Evolutionary conservation across 1,140 invertebrate genomes (phyloP), one percentile per base, ranked within the genome.

Genomic region (Neodiprion fabricii): DNA sequence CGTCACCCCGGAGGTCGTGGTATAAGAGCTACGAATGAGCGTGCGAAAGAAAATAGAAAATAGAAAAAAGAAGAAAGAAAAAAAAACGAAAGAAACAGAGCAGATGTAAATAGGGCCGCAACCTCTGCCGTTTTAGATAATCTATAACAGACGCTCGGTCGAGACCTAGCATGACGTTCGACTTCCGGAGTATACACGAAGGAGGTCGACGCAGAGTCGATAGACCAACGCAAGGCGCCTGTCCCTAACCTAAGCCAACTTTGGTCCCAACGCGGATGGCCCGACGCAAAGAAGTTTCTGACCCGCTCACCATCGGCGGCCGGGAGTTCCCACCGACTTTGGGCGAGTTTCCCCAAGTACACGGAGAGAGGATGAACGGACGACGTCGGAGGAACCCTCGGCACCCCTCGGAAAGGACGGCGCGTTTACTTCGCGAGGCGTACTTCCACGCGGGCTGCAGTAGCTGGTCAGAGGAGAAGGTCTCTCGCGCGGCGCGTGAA

Each of bases 261-360:
- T 68, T 74, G 76, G 76, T 61, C 53, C 70, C 77, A 76, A 23
- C n/a, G 53, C 67, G 61, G 28, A 76, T 76, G 14, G 14, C 67
- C 17, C 12, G 21, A 21, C 67, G 17, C 67, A 87, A 87, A 87
- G 85, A 87, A 88, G 85, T 86, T 86, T 86, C 84, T 88, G 87
- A 88, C 87, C 87, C 83, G 87, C 85, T 88, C 87, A 88, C 84
- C 77, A 81, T 80, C 14, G 14, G 23, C 68, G 28, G 28, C 14
- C 10, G 2, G 81, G 84, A 86, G 84, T 86, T 86, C 28, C 28
- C 83, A 80, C 79, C 80, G 82, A 85, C 86, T 85, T 86, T 77
- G 82, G 82, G 81, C 85, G 85, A 85, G 85, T 87, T 86, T 87
- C 76, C 53, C 83, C 67, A 86, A 86, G 85, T 87, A 40, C 2